Evolutionary conservation across 2,888 invertebrate species (phyloP).

Genomic region (Megalurothrips usitatus): DNA sequence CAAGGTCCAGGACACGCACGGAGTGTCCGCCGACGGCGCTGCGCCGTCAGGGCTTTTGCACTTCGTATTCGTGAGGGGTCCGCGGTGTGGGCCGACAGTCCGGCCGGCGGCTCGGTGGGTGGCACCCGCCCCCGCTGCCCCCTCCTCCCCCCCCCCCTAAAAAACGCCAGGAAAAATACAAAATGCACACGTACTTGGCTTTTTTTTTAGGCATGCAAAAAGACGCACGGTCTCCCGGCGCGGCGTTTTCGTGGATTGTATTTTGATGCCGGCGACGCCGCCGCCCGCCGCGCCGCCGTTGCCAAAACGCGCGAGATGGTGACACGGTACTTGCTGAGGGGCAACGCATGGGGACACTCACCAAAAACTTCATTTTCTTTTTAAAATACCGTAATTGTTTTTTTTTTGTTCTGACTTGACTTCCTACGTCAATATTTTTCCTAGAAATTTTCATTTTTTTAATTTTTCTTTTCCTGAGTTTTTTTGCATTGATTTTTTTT

Average conservation of each 20-base stretch:
- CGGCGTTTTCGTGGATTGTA: slow-evolving; percentile 13
- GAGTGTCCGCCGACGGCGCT: not conserved
- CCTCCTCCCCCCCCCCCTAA: not conserved
- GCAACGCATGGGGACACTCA: not conserved
- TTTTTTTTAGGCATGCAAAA: slow-evolving; percentile 10
- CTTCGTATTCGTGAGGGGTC: not conserved
- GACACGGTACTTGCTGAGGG: not conserved
- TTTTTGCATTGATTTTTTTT: too few relatives aligned
- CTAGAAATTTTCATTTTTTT: too few relatives aligned
- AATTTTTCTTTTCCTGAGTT: too few relatives aligned
- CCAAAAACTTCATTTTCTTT: too few relatives aligned
- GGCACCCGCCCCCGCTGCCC: not conserved
- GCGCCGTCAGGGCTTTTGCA: not conserved
- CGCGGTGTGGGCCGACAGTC: not conserved
- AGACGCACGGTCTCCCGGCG: not conserved
- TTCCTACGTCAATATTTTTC: too few relatives aligned
- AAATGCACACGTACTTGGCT: not conserved
- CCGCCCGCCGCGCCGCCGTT: not conserved
- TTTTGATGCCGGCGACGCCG: not conserved
- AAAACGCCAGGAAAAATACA: not conserved
- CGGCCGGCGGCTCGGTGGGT: not conserved
- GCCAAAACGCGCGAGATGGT: not conserved
- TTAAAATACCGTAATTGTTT: too few relatives aligned
- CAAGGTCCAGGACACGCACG: not conserved
- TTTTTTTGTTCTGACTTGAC: too few relatives aligned